Percentiles rank a stretch among this genome's conserved stretches.
phyloP scores from a whole-genome alignment of 2,888 invertebrate species.

The Caenorhabditis macrosperma region DNA sequence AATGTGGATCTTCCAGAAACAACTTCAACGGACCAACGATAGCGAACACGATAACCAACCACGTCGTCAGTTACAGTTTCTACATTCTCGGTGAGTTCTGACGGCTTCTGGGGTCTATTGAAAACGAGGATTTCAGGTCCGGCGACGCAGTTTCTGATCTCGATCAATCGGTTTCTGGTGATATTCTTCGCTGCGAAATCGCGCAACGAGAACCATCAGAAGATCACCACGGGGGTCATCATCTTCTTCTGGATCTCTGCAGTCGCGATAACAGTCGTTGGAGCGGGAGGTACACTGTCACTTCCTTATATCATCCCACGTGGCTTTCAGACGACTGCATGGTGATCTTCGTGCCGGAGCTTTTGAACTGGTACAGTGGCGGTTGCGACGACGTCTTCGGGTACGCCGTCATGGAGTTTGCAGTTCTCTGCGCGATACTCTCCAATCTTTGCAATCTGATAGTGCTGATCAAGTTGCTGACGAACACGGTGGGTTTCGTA shows the following conservation, averaged over 20 bases:
- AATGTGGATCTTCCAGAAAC: neutral
- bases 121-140: neutral
- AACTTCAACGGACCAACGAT: conserved; percentile 1
- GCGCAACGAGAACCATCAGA: neutral
- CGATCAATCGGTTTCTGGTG: conserved; percentile 20
- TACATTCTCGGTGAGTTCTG: conserved; percentile 8
- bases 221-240: neutral
- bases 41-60: conserved; percentile 8
- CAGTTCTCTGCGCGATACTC: neutral
- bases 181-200: conserved; percentile 2
- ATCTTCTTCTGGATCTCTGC: conserved; percentile 2
- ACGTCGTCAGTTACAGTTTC: conserved; percentile 8
- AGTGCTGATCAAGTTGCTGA: conserved; percentile 13
- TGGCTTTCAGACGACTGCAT: conserved; percentile 11
- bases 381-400: conserved; percentile 14
- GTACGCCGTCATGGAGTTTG: conserved; percentile 7
- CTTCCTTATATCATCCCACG: neutral
- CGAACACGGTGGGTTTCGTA: neutral
- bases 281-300: neutral
- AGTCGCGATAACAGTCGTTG: neutral
- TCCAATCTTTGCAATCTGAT: conserved; percentile 21
- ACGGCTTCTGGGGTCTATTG: neutral
- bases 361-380: conserved; percentile 22
- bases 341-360: neutral
- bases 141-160: conserved; percentile 5